A percentile compares a stretch with the other conserved stretches of the same genome.
Conservation (phyloP, 1,140 invertebrate species). For the Bombus confusus region DNA sequence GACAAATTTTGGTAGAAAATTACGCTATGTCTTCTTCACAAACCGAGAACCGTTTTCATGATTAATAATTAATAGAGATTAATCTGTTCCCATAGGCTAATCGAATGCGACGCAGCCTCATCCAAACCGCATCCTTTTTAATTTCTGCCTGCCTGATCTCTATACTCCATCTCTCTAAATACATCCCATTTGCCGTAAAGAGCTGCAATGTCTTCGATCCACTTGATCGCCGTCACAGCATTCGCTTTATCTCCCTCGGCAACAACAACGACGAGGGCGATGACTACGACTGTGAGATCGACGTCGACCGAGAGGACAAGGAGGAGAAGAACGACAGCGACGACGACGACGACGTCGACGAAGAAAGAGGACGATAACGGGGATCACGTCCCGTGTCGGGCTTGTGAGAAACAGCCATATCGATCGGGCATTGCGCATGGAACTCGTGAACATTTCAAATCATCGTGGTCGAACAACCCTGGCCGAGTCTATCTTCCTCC, state of each 20-base stretch:
- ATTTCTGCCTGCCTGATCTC: not conserved
- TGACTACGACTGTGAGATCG: not conserved
- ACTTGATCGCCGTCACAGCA: constrained; percentile 43
- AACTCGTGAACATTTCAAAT: constrained; percentile 55
- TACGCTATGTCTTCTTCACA: no score
- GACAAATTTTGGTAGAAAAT: no score
- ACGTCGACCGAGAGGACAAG: not conserved
- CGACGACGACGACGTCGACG: constrained; percentile 9
- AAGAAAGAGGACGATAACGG: constrained; percentile 45
- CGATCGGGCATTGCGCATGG: constrained; percentile 61
- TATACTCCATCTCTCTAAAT: not conserved
- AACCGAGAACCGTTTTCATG: no score
- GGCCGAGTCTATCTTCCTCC: not conserved
- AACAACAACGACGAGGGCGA: constrained; percentile 19
- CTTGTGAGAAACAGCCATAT: constrained; percentile 64
- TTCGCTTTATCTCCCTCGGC: constrained; percentile 49
- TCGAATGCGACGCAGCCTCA: no score
- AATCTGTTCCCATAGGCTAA: no score
- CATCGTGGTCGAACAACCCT: constrained; percentile 43
- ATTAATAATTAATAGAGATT: no score
- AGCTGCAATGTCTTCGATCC: constrained; percentile 31
- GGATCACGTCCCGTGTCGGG: constrained; percentile 50
- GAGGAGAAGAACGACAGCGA: not conserved
- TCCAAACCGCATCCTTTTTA: no score
- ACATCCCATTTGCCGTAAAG: constrained; percentile 18